phyloP scores from a whole-genome alignment of 2,113 vertebrate species.

The Peromyscus maniculatus region DNA sequence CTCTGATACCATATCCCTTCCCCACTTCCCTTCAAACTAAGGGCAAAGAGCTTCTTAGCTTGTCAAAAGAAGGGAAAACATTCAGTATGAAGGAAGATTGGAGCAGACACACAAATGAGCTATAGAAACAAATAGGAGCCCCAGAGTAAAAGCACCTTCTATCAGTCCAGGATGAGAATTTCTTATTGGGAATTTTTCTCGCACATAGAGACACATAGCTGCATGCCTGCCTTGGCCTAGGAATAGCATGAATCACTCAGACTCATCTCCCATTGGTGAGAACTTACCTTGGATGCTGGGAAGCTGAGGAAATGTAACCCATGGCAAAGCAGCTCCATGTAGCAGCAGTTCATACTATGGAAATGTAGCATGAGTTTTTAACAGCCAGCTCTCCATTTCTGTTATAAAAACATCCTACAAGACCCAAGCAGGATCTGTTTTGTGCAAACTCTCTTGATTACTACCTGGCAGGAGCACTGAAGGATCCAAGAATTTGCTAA shows the following conservation, averaged over 20 bases:
- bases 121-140: not conserved
- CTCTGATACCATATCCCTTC: not conserved
- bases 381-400: not conserved
- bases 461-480: not conserved
- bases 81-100: not conserved
- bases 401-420: not conserved
- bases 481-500: not conserved
- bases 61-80: not conserved
- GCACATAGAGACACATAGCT: too few relatives aligned
- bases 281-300: not conserved
- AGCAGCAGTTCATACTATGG: not conserved
- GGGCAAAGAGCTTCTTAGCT: not conserved
- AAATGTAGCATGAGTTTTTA: accelerated
- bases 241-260: not conserved
- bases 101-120: not conserved
- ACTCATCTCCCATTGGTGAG: accelerated
- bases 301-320: not conserved
- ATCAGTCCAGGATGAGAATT: too few relatives aligned
- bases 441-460: not conserved
- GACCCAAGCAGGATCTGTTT: not conserved
- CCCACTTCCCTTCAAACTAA: not conserved
- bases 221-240: not conserved
- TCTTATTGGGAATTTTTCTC: not conserved
- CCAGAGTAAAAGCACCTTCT: not conserved
- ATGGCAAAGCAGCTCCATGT: accelerated